Evolutionary conservation across 2,113 vertebrate species (phyloP).

Genomic region (Protobothrops flavoviridis): DNA sequence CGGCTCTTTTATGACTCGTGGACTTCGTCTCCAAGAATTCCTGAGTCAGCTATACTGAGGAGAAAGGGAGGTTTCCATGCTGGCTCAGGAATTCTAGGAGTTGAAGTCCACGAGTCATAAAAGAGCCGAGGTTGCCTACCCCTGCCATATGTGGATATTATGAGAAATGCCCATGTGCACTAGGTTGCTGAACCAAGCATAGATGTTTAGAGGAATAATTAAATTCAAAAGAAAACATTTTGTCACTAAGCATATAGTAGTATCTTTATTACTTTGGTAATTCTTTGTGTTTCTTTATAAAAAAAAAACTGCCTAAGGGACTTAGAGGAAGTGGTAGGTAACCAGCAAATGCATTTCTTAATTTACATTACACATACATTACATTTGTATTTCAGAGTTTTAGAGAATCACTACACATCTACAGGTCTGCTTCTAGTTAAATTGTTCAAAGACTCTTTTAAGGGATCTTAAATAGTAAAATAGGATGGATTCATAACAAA

Average conservation of each 20-base stretch:
- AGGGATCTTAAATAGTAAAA: not conserved
- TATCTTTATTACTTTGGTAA: not conserved
- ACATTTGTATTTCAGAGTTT: not conserved
- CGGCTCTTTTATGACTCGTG: no score
- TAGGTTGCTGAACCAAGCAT: not conserved
- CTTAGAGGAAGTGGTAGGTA: not conserved
- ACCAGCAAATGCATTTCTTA: not conserved
- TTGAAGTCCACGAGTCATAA: no score
- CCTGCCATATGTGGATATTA: not conserved
- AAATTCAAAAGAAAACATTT: slow-evolving; percentile 7
- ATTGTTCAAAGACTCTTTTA: not conserved
- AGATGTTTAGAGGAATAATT: not conserved
- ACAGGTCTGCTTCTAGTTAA: not conserved
- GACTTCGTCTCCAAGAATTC: no score
- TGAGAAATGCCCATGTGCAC: not conserved
- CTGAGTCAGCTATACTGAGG: no score
- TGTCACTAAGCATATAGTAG: not conserved
- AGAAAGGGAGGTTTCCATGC: no score
- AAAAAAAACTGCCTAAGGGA: not conserved
- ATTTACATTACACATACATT: not conserved
- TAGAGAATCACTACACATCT: not conserved
- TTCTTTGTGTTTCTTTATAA: not conserved
- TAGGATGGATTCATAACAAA: not conserved
- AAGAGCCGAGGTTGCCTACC: no score
- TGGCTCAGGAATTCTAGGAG: no score